Evolutionary conservation across 2,888 invertebrate genomes (phyloP).

Genomic region (Macropis europaea): DNA sequence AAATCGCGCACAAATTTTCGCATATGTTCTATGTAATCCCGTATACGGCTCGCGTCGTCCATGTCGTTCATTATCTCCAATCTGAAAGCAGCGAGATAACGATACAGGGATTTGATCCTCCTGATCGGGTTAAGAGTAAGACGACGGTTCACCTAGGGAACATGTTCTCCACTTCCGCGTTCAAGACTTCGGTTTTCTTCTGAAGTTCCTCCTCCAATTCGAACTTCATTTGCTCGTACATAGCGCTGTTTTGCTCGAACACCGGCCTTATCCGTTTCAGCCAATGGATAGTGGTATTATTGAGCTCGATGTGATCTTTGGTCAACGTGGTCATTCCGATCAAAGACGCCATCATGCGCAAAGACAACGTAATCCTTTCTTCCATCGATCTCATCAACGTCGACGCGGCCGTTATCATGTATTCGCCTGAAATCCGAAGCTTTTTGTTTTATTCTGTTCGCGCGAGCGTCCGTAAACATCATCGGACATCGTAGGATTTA

Average conservation of each 20-base stretch:
- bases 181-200: conserved; percentile 85
- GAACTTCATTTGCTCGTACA: conserved; percentile 90
- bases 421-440: conserved; percentile 81
- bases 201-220: conserved; percentile 91
- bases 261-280: conserved; percentile 89
- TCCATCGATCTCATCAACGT: conserved; percentile 86
- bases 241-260: conserved; percentile 89
- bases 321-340: conserved; percentile 89
- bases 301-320: conserved; percentile 88
- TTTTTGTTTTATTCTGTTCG: background rate
- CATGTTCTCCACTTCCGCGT: conserved; percentile 86
- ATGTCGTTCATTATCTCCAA: conserved; percentile 90
- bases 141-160: conserved; percentile 82
- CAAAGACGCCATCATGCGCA: conserved; percentile 85
- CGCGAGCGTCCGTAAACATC: too few relatives aligned
- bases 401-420: conserved; percentile 90
- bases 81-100: conserved; percentile 47
- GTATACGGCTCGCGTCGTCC: conserved; percentile 89
- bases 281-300: conserved; percentile 92
- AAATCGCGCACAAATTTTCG: conserved; percentile 88
- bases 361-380: conserved; percentile 85
- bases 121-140: background rate
- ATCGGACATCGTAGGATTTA: conserved; percentile 19
- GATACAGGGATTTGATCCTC: background rate
- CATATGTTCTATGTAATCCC: conserved; percentile 89